Percentiles rank a stretch among this genome's conserved stretches.
Evolutionary conservation across 2,113 vertebrate species (phyloP).

Genomic region (Oxyura jamaicensis): DNA sequence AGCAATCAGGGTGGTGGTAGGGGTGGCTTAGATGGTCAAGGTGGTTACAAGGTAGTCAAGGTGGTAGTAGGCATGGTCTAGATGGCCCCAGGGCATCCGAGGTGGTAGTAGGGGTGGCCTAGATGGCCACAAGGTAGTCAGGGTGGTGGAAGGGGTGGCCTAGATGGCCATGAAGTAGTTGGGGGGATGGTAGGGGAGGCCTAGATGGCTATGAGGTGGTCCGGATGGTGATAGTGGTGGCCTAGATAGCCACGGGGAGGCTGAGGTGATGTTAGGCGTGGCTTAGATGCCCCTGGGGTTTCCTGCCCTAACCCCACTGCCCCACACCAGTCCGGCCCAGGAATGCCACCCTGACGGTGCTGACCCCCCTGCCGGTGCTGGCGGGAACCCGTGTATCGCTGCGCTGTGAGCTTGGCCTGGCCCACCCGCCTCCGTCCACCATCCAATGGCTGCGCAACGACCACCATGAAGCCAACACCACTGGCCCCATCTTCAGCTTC

Average conservation of each 20-base stretch:
- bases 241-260: too few relatives aligned
- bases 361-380: background rate
- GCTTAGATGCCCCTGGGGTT: too few relatives aligned
- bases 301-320: background rate
- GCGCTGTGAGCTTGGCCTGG: background rate
- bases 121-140: background rate
- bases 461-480: background rate
- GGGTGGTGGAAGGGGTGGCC: too few relatives aligned
- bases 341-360: background rate
- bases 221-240: too few relatives aligned
- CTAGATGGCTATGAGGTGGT: rapidly evolving
- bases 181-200: too few relatives aligned
- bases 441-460: background rate
- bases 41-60: background rate
- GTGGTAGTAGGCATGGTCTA: too few relatives aligned
- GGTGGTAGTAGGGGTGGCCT: background rate
- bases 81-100: rapidly evolving
- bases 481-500: background rate
- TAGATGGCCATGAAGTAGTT: too few relatives aligned
- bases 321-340: background rate
- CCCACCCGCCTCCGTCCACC: background rate
- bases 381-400: background rate
- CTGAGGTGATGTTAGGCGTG: too few relatives aligned
- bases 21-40: too few relatives aligned
- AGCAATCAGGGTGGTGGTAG: background rate